Evolutionary conservation across 2,113 vertebrate species (phyloP), one percentile per base, ranked within the genome.

Genomic region (Eulemur macaco): DNA sequence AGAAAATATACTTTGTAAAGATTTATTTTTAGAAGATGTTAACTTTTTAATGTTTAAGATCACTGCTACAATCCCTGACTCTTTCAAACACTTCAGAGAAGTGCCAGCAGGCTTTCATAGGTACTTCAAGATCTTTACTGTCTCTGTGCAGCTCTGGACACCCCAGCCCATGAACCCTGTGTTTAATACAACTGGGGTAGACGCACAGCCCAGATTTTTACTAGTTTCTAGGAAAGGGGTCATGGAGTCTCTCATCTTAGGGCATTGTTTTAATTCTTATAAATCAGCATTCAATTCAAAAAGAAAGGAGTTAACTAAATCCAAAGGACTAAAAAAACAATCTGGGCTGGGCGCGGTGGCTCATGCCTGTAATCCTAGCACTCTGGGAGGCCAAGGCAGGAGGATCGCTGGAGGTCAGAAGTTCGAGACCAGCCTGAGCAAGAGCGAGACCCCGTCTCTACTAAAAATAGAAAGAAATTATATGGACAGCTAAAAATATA

Each of bases 251-350:
- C 76, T 69, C 1, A 34, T 11, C n/a, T 86, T 66, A 25, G 3
- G 9, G 27, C 56, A 92, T 69, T 89, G 37, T 31, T 90, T 96
- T 63, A 93, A 93, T 68, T 91, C 76, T 84, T 78, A 56, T 86
- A 86, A 94, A 47, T 93, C 86, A 91, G 68, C 82, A 94, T n/a
- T 12, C 42, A 74, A 47, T 77, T 77, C n/a, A 56, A 56, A 77
- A 93, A 85, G 5, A 86, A 66, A 83, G 47, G 27, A 76, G 4
- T 63, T 91, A 86, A 91, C 15, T 54, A 50, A 96, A 73, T 69
- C 18, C 23, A 94, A 89, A 94, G 81, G 56, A 68, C 56, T 58
- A 5, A 47, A 66, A 12, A 74, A 66, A 31, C 3, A 27, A 64
- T 18, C 52, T 47, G 2, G 39, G 34, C 52, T 39, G 2, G 15